Percentiles rank a stretch among this genome's conserved stretches.
Conservation (phyloP, 2,113 vertebrate species). For the Centropristis striata region DNA sequence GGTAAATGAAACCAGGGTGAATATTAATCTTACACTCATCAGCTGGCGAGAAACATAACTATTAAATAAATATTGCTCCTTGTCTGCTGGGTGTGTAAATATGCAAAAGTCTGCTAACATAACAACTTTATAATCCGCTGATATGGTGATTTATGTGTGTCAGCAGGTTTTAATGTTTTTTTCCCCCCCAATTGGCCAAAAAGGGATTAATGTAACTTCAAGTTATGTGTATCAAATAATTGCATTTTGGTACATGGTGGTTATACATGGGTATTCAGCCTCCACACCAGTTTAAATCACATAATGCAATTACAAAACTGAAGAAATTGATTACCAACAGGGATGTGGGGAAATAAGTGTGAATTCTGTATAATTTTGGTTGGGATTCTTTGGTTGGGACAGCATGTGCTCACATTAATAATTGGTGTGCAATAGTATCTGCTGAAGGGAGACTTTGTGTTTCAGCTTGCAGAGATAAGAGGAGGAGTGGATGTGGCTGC, state of each 20-base stretch:
- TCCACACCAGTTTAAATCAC: background rate
- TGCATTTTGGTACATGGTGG: background rate
- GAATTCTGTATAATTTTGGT: background rate
- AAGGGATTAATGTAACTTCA: background rate
- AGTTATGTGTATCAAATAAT: constrained; percentile 2
- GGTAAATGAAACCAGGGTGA: background rate
- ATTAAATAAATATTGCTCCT: background rate
- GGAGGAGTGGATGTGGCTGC: background rate
- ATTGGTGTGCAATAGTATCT: background rate
- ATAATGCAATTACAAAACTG: background rate
- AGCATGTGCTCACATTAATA: background rate
- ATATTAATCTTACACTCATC: background rate
- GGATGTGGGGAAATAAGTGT: background rate
- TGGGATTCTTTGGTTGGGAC: background rate
- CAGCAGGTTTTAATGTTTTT: background rate
- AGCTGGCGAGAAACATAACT: background rate
- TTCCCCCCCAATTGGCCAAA: background rate
- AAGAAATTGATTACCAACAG: background rate
- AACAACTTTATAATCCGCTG: background rate
- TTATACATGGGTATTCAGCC: background rate
- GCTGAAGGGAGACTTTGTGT: background rate
- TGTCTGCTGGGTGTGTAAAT: background rate
- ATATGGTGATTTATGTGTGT: background rate
- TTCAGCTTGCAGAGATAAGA: constrained; percentile 1
- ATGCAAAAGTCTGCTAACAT: background rate